These are phyloP conservation scores for Ceriagrion tenellum DNA, from an alignment of 2,888 invertebrate genomes.

Conservation along the genomic window DNA sequence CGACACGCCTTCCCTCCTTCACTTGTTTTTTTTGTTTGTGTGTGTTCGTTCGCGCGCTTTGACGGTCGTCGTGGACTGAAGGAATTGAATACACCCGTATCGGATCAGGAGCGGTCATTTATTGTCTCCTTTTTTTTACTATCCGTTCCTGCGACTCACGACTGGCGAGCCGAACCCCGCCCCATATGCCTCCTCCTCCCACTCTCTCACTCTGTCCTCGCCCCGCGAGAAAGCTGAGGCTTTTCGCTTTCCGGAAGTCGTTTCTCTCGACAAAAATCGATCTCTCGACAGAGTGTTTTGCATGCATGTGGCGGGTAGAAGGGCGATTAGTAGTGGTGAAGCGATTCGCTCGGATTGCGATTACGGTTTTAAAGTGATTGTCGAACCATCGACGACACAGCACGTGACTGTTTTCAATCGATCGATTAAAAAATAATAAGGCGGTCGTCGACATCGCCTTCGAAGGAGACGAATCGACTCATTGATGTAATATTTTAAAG, in stretches of 20 bases:
- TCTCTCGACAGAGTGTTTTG: not conserved
- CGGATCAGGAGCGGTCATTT: not conserved
- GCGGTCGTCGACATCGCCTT: too few relatives aligned
- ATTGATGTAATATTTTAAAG: too few relatives aligned
- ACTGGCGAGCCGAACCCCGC: not conserved
- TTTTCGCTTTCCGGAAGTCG: constrained; percentile 12
- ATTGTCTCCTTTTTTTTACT: not conserved
- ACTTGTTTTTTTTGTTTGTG: not conserved
- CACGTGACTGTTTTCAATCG: not conserved
- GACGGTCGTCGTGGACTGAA: not conserved
- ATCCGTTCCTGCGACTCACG: not conserved
- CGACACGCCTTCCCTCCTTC: not conserved
- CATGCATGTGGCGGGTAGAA: not conserved
- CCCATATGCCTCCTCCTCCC: not conserved
- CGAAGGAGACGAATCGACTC: too few relatives aligned
- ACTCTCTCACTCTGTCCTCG: not conserved
- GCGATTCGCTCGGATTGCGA: not conserved
- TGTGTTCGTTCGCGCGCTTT: not conserved
- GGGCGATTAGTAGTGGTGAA: not conserved
- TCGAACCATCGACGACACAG: not conserved
- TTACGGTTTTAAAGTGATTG: not conserved
- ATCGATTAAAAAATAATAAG: not conserved
- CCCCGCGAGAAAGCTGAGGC: not conserved
- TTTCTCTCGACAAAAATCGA: not conserved
- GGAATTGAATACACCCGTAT: not conserved